phyloP scores from a whole-genome alignment of 1,140 invertebrate species.

The Triops longicaudatus region DNA sequence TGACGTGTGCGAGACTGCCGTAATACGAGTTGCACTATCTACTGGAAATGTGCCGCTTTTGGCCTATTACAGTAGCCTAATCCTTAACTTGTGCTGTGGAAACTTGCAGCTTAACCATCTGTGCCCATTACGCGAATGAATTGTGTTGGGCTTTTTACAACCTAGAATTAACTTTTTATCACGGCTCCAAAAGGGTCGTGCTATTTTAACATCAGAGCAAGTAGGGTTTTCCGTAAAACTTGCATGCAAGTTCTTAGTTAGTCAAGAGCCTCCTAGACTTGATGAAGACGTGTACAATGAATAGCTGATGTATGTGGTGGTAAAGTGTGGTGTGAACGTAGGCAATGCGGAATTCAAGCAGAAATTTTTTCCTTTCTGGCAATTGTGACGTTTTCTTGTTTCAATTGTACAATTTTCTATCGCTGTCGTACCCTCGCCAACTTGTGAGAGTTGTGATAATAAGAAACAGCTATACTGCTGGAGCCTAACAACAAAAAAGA shows the following conservation, averaged over 20 bases:
- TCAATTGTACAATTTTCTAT: background rate
- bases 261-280: background rate
- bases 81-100: no score
- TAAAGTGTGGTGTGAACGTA: background rate
- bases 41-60: no score
- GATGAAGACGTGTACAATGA: background rate
- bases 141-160: background rate
- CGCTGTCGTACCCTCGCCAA: background rate
- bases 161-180: constrained; percentile 8
- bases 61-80: no score
- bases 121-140: background rate
- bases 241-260: no score
- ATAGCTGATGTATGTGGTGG: background rate
- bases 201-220: background rate
- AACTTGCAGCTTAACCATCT: background rate
- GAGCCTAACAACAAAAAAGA: background rate
- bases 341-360: background rate
- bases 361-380: background rate
- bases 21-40: no score
- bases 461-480: background rate
- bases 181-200: background rate
- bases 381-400: background rate
- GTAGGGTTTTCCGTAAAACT: background rate
- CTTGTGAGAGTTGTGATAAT: background rate
- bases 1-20: no score